Conservation (phyloP, 2,888 invertebrate species). For the Lasius fuliginosus region DNA sequence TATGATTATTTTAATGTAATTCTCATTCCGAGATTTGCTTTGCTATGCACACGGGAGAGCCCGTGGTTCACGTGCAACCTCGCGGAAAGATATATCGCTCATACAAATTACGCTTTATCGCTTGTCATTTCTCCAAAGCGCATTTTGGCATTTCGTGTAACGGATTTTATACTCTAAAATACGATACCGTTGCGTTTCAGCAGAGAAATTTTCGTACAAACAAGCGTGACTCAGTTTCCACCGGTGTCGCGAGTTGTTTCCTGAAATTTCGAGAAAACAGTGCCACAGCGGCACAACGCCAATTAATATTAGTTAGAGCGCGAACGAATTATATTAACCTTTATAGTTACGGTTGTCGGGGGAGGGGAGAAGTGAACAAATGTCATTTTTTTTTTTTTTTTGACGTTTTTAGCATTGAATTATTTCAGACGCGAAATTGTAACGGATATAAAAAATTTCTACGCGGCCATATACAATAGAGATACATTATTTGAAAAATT, state of each 20-base stretch:
- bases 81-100: slow-evolving; percentile 28
- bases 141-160: slow-evolving; percentile 22
- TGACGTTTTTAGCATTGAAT: slow-evolving; percentile 3
- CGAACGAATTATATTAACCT: slow-evolving; percentile 31
- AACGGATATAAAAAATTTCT: background rate
- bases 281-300: background rate
- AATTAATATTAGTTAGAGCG: slow-evolving; percentile 47
- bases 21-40: slow-evolving; percentile 24
- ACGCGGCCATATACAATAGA: background rate
- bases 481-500: slow-evolving; percentile 7
- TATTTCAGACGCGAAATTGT: slow-evolving; percentile 30
- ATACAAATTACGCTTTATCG: slow-evolving; percentile 39
- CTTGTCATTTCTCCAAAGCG: background rate
- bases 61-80: background rate
- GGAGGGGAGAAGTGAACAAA: background rate
- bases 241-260: background rate
- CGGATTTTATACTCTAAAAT: slow-evolving; percentile 12
- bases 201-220: background rate
- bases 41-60: background rate
- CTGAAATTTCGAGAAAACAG: slow-evolving; percentile 42
- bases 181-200: background rate
- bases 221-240: background rate
- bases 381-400: slow-evolving; percentile 5
- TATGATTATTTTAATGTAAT: slow-evolving; percentile 33
- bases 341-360: slow-evolving; percentile 3